A percentile compares a stretch with the other conserved stretches of the same genome.
phyloP scores from a whole-genome alignment of 64 coral and sea anemone species.

The Pachyseris speciosa region DNA sequence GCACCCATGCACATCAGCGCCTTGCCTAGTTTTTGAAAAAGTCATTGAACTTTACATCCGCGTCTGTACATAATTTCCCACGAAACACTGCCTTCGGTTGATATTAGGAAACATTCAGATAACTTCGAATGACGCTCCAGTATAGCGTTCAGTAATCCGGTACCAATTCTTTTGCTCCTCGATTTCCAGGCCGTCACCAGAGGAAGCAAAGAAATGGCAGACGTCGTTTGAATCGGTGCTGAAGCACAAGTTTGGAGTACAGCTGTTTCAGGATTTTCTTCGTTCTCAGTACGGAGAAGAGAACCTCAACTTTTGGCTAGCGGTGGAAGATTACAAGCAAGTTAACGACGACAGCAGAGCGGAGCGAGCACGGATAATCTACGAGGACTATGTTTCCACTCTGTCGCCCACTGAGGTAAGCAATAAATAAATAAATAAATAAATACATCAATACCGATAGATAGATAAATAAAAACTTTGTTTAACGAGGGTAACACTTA shows the following conservation, averaged over 20 bases:
- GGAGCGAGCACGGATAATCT: conserved; percentile 83
- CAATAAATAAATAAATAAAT: background rate
- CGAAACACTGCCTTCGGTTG: background rate
- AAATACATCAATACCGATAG: background rate
- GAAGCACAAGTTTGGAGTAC: conserved; percentile 82
- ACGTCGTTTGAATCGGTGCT: conserved; percentile 81
- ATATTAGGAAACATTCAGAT: background rate
- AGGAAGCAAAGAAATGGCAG: conserved; percentile 87
- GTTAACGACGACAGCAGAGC: conserved; percentile 7
- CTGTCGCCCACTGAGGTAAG: conserved; percentile 96
- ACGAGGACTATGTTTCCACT: conserved; percentile 96
- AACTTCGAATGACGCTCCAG: background rate
- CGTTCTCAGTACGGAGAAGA: conserved; percentile 91
- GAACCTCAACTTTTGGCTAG: conserved; percentile 97
- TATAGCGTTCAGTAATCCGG: background rate
- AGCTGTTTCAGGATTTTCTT: conserved; percentile 93
- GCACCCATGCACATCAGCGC: too few relatives aligned
- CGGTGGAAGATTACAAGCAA: conserved; percentile 93
- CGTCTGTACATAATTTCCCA: too few relatives aligned
- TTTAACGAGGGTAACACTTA: too few relatives aligned
- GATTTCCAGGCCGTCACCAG: conserved; percentile 74
- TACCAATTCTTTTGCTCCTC: background rate
- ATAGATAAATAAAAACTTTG: too few relatives aligned
- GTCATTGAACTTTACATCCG: too few relatives aligned
- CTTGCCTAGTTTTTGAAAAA: too few relatives aligned